Conservation (phyloP, 2,113 vertebrate species). For the Thalassarche chlororhynchos region DNA sequence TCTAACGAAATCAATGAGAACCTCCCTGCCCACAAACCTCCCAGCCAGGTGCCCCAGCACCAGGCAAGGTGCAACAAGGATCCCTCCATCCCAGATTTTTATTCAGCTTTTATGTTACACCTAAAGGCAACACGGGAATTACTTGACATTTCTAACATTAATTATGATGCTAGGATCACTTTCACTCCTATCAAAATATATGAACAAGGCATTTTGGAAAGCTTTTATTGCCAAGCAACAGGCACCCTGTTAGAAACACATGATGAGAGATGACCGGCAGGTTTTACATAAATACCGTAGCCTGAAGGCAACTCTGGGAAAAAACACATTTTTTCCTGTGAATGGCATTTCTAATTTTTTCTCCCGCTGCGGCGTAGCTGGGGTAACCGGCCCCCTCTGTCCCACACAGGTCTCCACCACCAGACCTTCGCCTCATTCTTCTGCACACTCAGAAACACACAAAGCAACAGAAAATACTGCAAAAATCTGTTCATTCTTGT, state of each 20-base stretch:
- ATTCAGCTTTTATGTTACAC: background rate
- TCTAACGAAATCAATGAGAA: background rate
- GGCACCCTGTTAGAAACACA: background rate
- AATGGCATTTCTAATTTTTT: conserved; percentile 10
- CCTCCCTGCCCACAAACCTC: background rate
- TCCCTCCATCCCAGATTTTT: background rate
- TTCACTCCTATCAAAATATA: conserved; percentile 7
- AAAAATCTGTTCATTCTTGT: conserved; percentile 5
- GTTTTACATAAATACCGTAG: background rate
- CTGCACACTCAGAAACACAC: background rate
- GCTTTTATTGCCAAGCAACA: conserved; percentile 65
- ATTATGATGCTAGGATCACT: conserved; percentile 12
- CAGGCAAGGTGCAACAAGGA: background rate
- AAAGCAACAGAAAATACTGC: background rate
- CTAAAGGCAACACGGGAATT: background rate
- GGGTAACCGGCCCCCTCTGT: conserved; percentile 27
- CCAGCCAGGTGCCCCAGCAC: background rate
- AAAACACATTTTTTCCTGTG: background rate
- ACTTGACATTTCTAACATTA: background rate
- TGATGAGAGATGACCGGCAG: background rate
- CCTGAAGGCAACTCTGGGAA: conserved; percentile 13
- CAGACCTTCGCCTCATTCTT: background rate
- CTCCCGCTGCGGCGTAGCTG: background rate
- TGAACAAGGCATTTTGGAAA: background rate
- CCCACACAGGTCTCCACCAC: conserved; percentile 27